These are phyloP conservation scores for Tamias sibiricus DNA, from an alignment of 2,113 vertebrate species.

Conservation along the genomic window DNA sequence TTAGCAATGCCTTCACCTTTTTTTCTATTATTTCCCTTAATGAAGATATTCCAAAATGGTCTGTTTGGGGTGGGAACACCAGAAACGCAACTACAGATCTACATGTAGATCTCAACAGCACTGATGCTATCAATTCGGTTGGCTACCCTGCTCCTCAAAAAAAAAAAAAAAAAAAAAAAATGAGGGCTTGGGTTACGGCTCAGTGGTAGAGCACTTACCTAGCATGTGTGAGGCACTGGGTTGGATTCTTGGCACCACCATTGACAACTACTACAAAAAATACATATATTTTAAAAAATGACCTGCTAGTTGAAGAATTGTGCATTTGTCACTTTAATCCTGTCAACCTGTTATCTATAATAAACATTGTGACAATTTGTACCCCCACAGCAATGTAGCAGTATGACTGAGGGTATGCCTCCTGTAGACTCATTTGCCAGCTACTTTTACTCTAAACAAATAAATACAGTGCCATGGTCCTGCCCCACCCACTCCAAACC, in stretches of 20 bases:
- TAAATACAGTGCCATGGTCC: background rate
- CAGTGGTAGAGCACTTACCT: too few species aligned
- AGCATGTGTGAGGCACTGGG: too few species aligned
- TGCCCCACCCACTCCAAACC: background rate
- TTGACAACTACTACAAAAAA: too few species aligned
- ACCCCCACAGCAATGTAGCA: background rate
- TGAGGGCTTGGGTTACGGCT: too few species aligned
- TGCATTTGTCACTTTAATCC: background rate
- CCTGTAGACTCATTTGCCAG: background rate
- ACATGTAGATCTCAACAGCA: background rate
- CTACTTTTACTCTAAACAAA: background rate
- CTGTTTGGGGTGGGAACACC: accelerated
- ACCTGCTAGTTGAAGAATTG: background rate
- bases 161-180: background rate
- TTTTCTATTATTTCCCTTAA: background rate
- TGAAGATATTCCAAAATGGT: background rate
- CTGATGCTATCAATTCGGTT: background rate
- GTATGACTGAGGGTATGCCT: background rate
- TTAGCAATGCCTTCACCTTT: background rate
- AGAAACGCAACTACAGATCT: background rate
- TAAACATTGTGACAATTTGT: background rate
- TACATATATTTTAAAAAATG: too few species aligned
- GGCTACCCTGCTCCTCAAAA: background rate
- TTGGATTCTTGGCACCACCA: too few species aligned
- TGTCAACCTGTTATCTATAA: background rate